These are phyloP conservation scores for Oncopeltus fasciatus DNA, from an alignment of 1,140 invertebrate species.

Conservation along the genomic window DNA sequence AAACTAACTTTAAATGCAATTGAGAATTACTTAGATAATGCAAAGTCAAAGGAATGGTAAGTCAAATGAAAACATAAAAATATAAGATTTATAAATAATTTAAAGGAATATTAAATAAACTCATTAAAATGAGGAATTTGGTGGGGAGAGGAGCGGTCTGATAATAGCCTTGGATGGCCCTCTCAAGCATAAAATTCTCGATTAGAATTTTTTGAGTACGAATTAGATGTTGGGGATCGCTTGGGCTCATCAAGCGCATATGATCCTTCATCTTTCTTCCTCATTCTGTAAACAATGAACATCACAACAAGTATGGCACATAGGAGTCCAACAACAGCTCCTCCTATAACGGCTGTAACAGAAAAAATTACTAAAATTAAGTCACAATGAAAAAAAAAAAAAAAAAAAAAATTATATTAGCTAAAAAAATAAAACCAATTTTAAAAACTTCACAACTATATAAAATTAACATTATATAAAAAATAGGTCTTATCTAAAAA, in stretches of 20 bases:
- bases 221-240: slow-evolving; percentile 75
- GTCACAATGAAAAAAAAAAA: not conserved
- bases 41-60: too few relatives aligned
- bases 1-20: too few relatives aligned
- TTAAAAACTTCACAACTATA: not conserved
- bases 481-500: not conserved
- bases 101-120: not conserved
- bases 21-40: too few relatives aligned
- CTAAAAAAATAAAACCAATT: not conserved
- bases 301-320: slow-evolving; percentile 96
- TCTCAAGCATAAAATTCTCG: slow-evolving; percentile 92
- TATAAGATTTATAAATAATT: not conserved
- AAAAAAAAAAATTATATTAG: not conserved
- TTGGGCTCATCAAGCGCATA: slow-evolving; percentile 95
- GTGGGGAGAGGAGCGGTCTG: too few relatives aligned
- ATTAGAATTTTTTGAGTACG: slow-evolving; percentile 80
- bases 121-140: too few relatives aligned
- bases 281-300: slow-evolving; percentile 98
- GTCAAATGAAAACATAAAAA: not conserved
- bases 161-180: too few relatives aligned
- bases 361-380: too few relatives aligned
- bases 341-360: slow-evolving; percentile 83
- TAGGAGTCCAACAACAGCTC: slow-evolving; percentile 88
- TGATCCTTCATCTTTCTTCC: slow-evolving; percentile 98
- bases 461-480: not conserved